These are phyloP conservation scores for Amblyteles armatorius DNA, from an alignment of 2,888 invertebrate species.

Conservation along the genomic window DNA sequence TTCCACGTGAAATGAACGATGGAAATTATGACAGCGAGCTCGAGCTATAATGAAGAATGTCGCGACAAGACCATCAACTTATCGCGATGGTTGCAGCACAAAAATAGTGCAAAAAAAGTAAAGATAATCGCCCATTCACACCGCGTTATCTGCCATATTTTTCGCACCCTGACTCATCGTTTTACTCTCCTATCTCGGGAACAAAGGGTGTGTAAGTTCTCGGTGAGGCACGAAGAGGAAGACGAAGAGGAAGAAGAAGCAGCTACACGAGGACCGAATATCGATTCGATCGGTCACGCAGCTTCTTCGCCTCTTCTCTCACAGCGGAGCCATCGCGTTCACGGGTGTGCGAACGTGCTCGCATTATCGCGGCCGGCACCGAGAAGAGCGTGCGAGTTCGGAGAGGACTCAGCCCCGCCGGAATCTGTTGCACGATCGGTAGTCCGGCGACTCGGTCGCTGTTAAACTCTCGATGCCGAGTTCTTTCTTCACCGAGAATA, in stretches of 20 bases:
- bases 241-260: conserved; percentile 41
- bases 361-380: conserved; percentile 60
- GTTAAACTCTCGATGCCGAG: conserved; percentile 41
- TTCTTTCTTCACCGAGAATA: conserved; percentile 30
- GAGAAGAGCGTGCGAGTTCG: conserved; percentile 46
- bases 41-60: background rate
- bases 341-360: conserved; percentile 61
- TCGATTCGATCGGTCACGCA: conserved; percentile 69
- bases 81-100: background rate
- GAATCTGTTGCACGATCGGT: conserved; percentile 66
- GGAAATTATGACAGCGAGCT: conserved; percentile 1
- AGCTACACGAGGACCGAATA: conserved; percentile 57
- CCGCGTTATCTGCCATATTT: conserved; percentile 56
- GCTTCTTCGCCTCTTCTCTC: conserved; percentile 38
- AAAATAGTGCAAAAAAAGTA: conserved; percentile 16
- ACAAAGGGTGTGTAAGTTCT: conserved; percentile 56
- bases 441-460: conserved; percentile 46
- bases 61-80: background rate
- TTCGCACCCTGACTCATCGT: conserved; percentile 45
- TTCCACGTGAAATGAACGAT: background rate
- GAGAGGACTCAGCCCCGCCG: conserved; percentile 36
- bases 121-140: conserved; percentile 46
- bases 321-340: conserved; percentile 44
- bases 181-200: conserved; percentile 34
- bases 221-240: conserved; percentile 18